These are phyloP conservation scores for Actinernus sp. DNA, from an alignment of 92 coral and sea anemone species.

Conservation along the genomic window DNA sequence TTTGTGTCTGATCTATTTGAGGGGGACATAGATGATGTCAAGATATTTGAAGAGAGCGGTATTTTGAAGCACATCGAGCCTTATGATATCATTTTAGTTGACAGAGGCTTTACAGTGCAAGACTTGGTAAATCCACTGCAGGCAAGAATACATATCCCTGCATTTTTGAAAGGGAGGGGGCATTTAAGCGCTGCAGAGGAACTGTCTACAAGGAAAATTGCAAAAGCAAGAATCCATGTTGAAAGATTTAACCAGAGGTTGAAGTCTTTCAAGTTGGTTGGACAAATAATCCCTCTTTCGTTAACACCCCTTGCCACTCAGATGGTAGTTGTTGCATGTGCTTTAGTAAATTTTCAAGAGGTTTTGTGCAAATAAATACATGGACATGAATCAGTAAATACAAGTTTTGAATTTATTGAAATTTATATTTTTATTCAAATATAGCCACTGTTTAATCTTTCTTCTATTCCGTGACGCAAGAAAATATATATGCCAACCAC, in stretches of 20 bases:
- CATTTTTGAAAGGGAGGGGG: constrained; percentile 54
- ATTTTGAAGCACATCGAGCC: constrained; percentile 48
- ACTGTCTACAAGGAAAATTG: constrained; percentile 40
- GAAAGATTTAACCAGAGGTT: constrained; percentile 67
- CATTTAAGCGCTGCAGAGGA: constrained; percentile 36
- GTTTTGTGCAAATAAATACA: constrained; percentile 46
- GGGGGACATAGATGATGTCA: constrained; percentile 60
- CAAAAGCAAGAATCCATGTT: constrained; percentile 66
- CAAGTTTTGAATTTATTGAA: too few species aligned
- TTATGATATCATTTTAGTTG: constrained; percentile 50
- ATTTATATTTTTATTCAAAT: too few species aligned
- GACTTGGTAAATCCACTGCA: constrained; percentile 60
- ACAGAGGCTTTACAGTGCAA: constrained; percentile 66
- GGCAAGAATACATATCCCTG: constrained; percentile 42
- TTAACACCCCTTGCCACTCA: constrained; percentile 74
- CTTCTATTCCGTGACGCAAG: too few species aligned
- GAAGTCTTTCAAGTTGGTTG: constrained; percentile 54
- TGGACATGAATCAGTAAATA: not conserved
- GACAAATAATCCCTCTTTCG: constrained; percentile 53
- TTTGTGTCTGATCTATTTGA: constrained; percentile 63
- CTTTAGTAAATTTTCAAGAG: constrained; percentile 64
- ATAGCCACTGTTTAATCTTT: too few species aligned
- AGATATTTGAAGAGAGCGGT: constrained; percentile 64
- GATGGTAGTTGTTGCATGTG: constrained; percentile 62
- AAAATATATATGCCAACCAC: too few species aligned